phyloP scores from a whole-genome alignment of 2,888 invertebrate genomes.

The Timandra comae region DNA sequence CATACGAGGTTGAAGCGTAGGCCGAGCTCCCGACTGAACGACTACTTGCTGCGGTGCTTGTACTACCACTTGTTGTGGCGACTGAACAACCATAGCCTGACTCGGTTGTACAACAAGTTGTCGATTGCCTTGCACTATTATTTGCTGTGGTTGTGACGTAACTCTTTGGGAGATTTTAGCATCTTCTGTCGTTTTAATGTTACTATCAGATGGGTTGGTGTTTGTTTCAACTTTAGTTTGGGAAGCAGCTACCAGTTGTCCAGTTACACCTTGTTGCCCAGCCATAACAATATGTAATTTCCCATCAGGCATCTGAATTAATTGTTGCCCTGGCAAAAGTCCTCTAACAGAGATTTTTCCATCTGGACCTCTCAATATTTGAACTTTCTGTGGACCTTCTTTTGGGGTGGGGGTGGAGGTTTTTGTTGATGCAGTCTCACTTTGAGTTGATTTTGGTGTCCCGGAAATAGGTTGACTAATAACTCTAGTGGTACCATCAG shows the following conservation, averaged over 20 bases:
- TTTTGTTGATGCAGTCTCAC: constrained; percentile 44
- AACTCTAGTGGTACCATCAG: constrained; percentile 81
- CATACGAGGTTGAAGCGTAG: constrained; percentile 36
- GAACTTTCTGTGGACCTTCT: constrained; percentile 84
- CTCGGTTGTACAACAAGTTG: constrained; percentile 53
- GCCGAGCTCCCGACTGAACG: constrained; percentile 36
- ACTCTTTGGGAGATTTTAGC: constrained; percentile 16
- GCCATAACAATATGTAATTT: constrained; percentile 90
- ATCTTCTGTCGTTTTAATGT: constrained; percentile 21
- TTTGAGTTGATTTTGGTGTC: constrained; percentile 43
- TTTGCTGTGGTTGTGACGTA: constrained; percentile 30
- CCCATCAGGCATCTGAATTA: constrained; percentile 95
- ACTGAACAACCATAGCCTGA: constrained; percentile 40
- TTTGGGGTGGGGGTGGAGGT: constrained; percentile 48
- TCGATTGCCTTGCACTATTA: constrained; percentile 42
- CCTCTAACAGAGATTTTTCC: constrained; percentile 95
- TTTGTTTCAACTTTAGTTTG: constrained; percentile 27
- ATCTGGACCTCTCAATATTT: constrained; percentile 92
- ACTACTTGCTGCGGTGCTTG: constrained; percentile 37
- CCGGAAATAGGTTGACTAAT: constrained; percentile 77
- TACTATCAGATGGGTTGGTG: constrained; percentile 24
- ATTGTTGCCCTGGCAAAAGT: constrained; percentile 92
- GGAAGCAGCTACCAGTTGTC: constrained; percentile 60
- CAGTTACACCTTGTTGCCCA: constrained; percentile 73
- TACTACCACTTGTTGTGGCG: constrained; percentile 41